These are phyloP conservation scores for Caenorhabditis sp. DNA, from an alignment of 2,888 invertebrate genomes.

Conservation along the genomic window DNA sequence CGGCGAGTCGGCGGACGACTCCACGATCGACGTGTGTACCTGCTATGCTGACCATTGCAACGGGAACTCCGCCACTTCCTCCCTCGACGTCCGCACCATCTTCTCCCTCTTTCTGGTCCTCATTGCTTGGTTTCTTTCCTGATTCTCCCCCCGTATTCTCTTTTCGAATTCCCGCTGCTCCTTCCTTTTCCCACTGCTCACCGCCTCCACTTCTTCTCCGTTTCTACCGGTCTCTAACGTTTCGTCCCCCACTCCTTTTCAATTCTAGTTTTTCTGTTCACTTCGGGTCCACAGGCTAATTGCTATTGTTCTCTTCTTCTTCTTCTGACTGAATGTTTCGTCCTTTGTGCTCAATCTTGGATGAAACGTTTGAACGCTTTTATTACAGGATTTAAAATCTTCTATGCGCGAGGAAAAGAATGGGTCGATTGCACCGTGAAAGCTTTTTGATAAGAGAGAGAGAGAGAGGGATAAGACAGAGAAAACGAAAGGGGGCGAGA, in stretches of 20 bases:
- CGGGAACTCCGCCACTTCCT: slow-evolving; percentile 75
- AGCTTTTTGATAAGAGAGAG: slow-evolving; percentile 26
- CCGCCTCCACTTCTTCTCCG: slow-evolving; percentile 7
- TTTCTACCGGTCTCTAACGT: slow-evolving; percentile 3
- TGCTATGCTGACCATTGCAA: slow-evolving; percentile 78
- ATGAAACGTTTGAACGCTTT: not conserved
- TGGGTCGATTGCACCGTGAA: slow-evolving; percentile 47
- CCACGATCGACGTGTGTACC: slow-evolving; percentile 75
- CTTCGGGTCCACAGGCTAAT: no score
- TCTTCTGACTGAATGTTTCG: no score
- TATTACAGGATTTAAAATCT: not conserved
- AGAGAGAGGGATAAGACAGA: slow-evolving; percentile 5
- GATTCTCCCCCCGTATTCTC: slow-evolving; percentile 2
- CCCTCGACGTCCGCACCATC: no score
- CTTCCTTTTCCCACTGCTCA: slow-evolving; percentile 24
- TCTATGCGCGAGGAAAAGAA: not conserved
- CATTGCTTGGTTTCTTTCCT: no score
- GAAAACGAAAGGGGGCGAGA: not conserved
- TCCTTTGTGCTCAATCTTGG: no score
- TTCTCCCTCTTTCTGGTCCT: no score
- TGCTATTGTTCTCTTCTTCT: not conserved
- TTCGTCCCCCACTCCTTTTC: not conserved
- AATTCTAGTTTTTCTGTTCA: not conserved
- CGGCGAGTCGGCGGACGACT: slow-evolving; percentile 70
- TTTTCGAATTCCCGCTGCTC: slow-evolving; percentile 15